phyloP scores from a whole-genome alignment of 2,888 invertebrate species.

The Byasa hedistus region DNA sequence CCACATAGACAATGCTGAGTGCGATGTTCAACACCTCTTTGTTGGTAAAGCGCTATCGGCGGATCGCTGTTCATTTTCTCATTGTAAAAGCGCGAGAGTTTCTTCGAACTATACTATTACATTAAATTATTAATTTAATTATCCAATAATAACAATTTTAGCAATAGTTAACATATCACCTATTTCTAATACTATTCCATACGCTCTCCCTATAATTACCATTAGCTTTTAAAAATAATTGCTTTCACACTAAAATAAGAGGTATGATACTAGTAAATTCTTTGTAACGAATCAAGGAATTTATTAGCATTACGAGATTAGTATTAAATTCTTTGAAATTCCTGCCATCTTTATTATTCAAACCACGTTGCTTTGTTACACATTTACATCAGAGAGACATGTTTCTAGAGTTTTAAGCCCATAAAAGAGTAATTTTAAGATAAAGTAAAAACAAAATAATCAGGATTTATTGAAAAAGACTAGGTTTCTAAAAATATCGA shows the following conservation, averaged over 20 bases:
- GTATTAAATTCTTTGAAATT: not conserved
- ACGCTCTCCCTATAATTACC: no score
- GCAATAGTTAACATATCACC: no score
- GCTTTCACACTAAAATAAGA: not conserved
- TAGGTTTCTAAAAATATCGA: no score
- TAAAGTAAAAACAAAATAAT: not conserved
- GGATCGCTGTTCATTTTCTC: constrained; percentile 8
- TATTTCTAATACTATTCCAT: no score
- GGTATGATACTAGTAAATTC: not conserved
- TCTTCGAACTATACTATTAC: not conserved
- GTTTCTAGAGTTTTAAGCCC: not conserved
- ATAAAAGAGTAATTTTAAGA: not conserved
- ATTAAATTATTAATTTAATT: not conserved
- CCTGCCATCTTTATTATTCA: not conserved
- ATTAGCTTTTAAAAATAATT: not conserved
- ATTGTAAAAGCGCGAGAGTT: not conserved
- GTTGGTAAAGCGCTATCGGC: constrained; percentile 17
- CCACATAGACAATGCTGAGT: constrained; percentile 36
- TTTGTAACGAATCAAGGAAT: not conserved
- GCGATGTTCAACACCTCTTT: constrained; percentile 39
- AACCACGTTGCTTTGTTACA: not conserved
- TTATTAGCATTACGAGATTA: not conserved
- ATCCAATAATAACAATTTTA: no score
- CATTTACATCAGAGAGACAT: not conserved
- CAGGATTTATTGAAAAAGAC: no score